phyloP scores from a whole-genome alignment of 1,140 invertebrate genomes.

The Mizuhopecten yessoensis region DNA sequence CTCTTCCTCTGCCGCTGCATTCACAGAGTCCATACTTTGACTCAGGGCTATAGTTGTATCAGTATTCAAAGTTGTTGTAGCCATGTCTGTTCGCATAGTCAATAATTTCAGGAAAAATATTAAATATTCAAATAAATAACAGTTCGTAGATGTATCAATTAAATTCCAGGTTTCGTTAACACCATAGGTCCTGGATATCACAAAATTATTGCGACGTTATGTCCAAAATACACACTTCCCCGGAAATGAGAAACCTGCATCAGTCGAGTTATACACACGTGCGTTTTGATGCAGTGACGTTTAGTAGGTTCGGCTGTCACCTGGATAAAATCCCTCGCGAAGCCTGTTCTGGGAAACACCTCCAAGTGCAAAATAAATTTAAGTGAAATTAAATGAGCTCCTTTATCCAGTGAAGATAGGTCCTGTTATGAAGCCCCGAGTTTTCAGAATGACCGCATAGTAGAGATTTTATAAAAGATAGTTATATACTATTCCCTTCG shows the following conservation, averaged over 20 bases:
- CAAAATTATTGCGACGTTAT: background rate
- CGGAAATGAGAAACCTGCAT: background rate
- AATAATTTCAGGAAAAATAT: conserved; percentile 30
- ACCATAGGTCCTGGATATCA: conserved; percentile 24
- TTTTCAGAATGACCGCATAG: conserved; percentile 7
- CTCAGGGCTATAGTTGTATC: conserved; percentile 72
- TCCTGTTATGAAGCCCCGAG: background rate
- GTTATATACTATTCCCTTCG: conserved; percentile 1
- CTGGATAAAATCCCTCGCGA: background rate
- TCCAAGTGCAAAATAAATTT: background rate
- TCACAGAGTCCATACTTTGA: conserved; percentile 76
- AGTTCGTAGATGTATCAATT: conserved; percentile 8
- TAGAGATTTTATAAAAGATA: background rate
- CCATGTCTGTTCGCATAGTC: conserved; percentile 65
- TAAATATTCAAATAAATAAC: conserved; percentile 51
- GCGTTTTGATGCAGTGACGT: conserved; percentile 31
- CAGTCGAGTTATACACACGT: background rate
- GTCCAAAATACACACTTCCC: background rate
- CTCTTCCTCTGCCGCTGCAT: conserved; percentile 74
- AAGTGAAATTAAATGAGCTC: background rate
- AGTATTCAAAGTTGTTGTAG: conserved; percentile 66
- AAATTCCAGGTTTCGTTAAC: background rate
- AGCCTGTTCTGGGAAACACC: background rate
- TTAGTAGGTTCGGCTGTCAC: background rate
- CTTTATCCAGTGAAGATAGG: background rate